Evolutionary conservation across 2,113 vertebrate genomes (phyloP), one percentile per base, ranked within the genome.

Genomic region (Campylorhamphus procurvoides): DNA sequence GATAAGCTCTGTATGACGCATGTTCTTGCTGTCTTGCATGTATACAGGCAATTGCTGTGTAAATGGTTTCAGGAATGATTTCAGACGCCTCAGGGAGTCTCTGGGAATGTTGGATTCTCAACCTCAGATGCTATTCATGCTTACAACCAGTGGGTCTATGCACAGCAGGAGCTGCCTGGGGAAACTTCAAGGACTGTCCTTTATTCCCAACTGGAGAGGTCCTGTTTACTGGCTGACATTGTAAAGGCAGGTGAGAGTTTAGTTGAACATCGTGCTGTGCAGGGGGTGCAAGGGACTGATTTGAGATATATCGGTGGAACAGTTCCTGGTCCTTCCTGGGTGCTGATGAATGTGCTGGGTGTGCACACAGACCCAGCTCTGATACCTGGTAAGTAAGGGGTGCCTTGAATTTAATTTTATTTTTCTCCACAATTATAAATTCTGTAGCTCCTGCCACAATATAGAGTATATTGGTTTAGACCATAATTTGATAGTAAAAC

Each of bases 61-160:
- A 69, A 58, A 55, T 29, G 40, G 13, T 42, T 42, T 15, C 40
- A 73, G n/a, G 31, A 80, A 28, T 7, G n/a, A 59, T 74, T 89
- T 83, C 6, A 10, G 9, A 20, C 88, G 24, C 49, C 12, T n/a
- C 2, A 4, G 8, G 40, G 24, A 55, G 20, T 78, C 69, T 52
- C 47, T 63, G 47, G 14, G 53, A 50, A 37, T 31, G n/a, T 18
- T 1, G 0, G 23, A 49, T 90, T 90, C 40, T 80, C 0, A 0
- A 28, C 28, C 22, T 53, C 16, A 46, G 40, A 7, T 69, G 50
- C 58, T 66, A 2, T 42, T 76, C 6, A 2, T 73, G 23, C 35
- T 7, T 39, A 18, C 6, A 18, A 23, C 44, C 39, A 33, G 42
- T 74, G 75, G 66, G 60, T 18, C 52, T 78, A 4, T 40, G 53